Evolutionary conservation across 2,888 invertebrate genomes (phyloP).

Genomic region (Malthinus flaveolus): DNA sequence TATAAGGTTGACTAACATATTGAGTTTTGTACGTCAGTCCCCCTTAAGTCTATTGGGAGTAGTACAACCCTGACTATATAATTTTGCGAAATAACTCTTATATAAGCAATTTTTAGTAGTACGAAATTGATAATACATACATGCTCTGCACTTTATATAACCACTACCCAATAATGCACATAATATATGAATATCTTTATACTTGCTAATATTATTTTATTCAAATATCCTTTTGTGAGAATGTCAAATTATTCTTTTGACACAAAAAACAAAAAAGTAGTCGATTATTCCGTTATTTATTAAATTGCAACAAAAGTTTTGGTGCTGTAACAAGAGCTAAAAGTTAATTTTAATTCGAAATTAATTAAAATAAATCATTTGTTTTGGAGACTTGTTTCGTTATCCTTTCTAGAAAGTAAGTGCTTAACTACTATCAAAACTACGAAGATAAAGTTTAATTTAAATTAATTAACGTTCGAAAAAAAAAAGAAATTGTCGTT

Average conservation of each 20-base stretch:
- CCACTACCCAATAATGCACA: not conserved
- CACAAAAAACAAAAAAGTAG: not conserved
- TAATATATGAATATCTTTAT: not conserved
- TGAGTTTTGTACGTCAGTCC: conserved; percentile 37
- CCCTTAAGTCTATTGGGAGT: conserved; percentile 31
- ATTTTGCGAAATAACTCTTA: conserved; percentile 26
- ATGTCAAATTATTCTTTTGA: too few species aligned
- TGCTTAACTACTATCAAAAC: not conserved
- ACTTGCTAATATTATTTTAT: conserved; percentile 3
- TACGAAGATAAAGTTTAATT: not conserved
- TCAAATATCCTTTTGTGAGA: not conserved
- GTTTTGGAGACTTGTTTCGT: not conserved
- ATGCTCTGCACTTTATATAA: not conserved
- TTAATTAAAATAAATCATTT: not conserved
- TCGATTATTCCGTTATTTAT: not conserved
- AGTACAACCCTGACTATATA: conserved; percentile 24
- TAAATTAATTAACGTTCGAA: not conserved
- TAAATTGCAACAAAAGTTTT: not conserved
- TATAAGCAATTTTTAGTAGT: conserved; percentile 13
- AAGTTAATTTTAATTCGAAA: not conserved
- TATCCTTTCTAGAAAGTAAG: not conserved
- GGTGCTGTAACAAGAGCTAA: too few species aligned
- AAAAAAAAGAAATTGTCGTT: not conserved
- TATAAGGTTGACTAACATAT: conserved; percentile 39
- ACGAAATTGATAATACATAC: conserved; percentile 2